Evolutionary conservation across 1,140 invertebrate species (phyloP), one percentile per base, ranked within the genome.

Genomic region (Colletes latitarsis): DNA sequence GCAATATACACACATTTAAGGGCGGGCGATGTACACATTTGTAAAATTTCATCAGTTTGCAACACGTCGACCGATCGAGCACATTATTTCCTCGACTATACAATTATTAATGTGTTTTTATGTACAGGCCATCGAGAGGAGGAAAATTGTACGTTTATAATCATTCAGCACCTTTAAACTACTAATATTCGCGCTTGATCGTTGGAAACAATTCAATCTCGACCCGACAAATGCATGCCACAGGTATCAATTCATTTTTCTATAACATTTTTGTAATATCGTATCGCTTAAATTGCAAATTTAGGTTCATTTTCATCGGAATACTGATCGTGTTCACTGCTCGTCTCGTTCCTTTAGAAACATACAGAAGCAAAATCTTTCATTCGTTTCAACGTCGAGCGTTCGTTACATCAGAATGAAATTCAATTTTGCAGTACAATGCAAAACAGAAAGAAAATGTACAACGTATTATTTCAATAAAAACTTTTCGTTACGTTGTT

Each of bases 121-220:
- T 78, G 67, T 78, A 78, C 76, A 78, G 55, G 67, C 66, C 76
- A 63, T 78, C 8, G 46, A 78, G 53, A 77, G 49, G 21, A 43
- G 66, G 60, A 63, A 52, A 78, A 49, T 71, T 49, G 46, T 60
- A 77, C 19, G 55, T 62, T 77, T 77, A 77, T 21, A 49, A 63
- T 63, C 67, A 69, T 39, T 46, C 41, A 19, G 21, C 21, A 46
- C 69, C 21, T 53, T 77, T 30, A 43, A 43, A 63, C 55, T 78
- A 62, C 55, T 62, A 41, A n/a, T 49, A 71, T 17, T 52, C 21
- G 68, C 30, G 19, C n/a, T 71, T 52, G 2, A 21, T 60, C n/a
- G 8, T 60, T 49, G 14, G 9, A 17, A 30, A 52, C 21, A 41
- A 39, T 70, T 52, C 14, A 8, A 21, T 17, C n/a, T 10, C 10